Base-by-base conservation (phyloP, 2,888 invertebrate genomes). In the Metopia argyrocephala region DNA sequence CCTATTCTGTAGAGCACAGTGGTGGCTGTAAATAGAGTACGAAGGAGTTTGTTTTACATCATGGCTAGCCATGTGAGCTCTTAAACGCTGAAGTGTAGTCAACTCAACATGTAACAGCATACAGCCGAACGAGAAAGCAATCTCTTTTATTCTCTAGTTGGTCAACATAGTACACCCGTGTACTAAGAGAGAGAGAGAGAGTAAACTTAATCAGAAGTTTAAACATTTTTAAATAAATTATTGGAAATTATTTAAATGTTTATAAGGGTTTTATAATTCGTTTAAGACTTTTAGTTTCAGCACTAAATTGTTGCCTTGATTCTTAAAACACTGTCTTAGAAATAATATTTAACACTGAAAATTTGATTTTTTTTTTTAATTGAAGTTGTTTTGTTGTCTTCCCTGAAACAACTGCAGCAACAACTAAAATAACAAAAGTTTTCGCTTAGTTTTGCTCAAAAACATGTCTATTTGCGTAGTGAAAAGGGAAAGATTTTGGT, bases 301-400 rank as follows among this genome's bases (percentile, higher is more conserved):
- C 38, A 38, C 9, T 15, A 38, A 12, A 12, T 38, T 38, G 38
- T 38, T 38, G 38, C 38, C 15, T 38, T 38, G 38, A 38, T 38
- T 38, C 31, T 31, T 52, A 70, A 38, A 1, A 57, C 28, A 62
- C 62, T 52, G 74, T n/a, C n/a, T n/a, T n/a, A n/a, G n/a, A n/a
- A n/a, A n/a, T n/a, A n/a, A 50, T 48, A 27, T 78, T 78, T 78
- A 59, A 25, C 74, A 62, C 78, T 70, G 78, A 66, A 81, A 81
- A 75, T 78, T 78, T 78, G 70, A 61, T 12, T 74, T 70, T 75
- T 75, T 38, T 75, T 81, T 74, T 71, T 78, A 78, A 81, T 78
- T 81, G 74, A 81, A 78, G 81, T 70, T 57, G 74, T 71, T 64
- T 73, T 75, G 81, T 70, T 57, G 74, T 71, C 57, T 73, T 75